Conservation (phyloP, 2,797 vertebrate genomes). For the Serranus cabrilla region DNA sequence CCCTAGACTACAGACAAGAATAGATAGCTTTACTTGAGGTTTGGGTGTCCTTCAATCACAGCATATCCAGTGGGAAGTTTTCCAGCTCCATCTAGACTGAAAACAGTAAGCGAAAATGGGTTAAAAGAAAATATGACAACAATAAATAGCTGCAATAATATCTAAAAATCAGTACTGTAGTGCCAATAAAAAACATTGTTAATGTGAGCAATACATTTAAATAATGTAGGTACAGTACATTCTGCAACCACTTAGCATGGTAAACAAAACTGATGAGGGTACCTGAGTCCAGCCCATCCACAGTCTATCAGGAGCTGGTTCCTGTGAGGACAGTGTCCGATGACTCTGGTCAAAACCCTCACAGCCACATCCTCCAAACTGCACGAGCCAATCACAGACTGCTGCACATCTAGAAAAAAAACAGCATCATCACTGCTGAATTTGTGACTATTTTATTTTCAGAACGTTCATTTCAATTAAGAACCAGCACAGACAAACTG, state of each 20-base stretch:
- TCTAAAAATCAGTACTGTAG: neutral
- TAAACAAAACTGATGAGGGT: neutral
- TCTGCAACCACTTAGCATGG: neutral
- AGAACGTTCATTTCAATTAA: neutral
- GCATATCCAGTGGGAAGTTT: slow-evolving; percentile 84
- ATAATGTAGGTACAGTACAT: neutral
- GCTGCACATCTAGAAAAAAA: slow-evolving; percentile 86
- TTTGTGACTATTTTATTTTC: neutral
- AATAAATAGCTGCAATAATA: neutral
- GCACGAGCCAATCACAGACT: slow-evolving; percentile 89
- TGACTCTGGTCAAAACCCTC: slow-evolving; percentile 87
- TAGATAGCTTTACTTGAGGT: slow-evolving; percentile 82
- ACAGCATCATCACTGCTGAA: neutral
- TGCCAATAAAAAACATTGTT: neutral
- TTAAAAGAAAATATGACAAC: neutral
- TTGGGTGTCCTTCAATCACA: slow-evolving; percentile 87
- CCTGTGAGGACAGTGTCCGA: slow-evolving; percentile 88
- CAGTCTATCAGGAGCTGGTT: slow-evolving; percentile 91
- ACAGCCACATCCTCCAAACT: slow-evolving; percentile 87
- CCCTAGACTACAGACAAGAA: neutral
- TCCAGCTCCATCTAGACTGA: slow-evolving; percentile 86
- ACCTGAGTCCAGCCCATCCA: slow-evolving; percentile 87
- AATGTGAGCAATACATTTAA: neutral
- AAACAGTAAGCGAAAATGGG: neutral
- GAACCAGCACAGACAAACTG: neutral